Percentiles rank a stretch among this genome's conserved stretches.
Conservation (phyloP, 1,140 invertebrate species). For the Drosophila mauritiana region DNA sequence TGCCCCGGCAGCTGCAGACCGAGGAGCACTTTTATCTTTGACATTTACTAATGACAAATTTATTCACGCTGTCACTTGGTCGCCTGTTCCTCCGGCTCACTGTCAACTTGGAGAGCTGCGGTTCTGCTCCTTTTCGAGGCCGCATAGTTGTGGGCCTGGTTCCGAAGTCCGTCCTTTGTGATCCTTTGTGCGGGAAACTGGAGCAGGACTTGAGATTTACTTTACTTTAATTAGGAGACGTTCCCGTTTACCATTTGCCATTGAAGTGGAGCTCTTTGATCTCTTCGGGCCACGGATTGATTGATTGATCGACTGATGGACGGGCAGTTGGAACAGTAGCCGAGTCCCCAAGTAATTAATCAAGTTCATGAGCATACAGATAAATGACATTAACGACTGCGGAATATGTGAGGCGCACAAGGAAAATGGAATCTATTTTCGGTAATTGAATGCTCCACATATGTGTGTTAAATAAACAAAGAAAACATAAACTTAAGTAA, state of each 20-base stretch:
- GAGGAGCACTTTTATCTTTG: conserved; percentile 74
- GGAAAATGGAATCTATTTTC: conserved; percentile 1
- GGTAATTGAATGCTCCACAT: conserved; percentile 28
- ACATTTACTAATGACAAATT: conserved; percentile 83
- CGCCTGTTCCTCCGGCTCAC: conserved; percentile 47
- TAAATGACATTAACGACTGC: conserved; percentile 44
- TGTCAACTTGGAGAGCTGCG: conserved; percentile 39
- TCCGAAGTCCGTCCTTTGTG: conserved; percentile 26
- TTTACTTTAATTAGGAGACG: conserved; percentile 63
- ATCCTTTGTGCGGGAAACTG: conserved; percentile 47
- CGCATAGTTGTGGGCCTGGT: conserved; percentile 11
- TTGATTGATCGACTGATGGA: conserved; percentile 55
- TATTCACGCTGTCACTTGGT: conserved; percentile 80
- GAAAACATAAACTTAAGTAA: not conserved
- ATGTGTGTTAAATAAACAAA: not conserved
- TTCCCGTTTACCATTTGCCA: conserved; percentile 51
- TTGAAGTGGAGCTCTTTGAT: conserved; percentile 61
- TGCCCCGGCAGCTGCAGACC: conserved; percentile 50
- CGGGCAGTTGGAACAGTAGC: conserved; percentile 39
- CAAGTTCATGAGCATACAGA: conserved; percentile 27
- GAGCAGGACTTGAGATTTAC: conserved; percentile 59
- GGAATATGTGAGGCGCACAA: conserved; percentile 4
- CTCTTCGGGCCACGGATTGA: conserved; percentile 48
- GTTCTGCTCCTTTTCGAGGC: not conserved
- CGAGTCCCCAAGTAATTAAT: conserved; percentile 40